Base-by-base conservation (phyloP, 2,797 vertebrate species). In the Xenentodon cancila region DNA sequence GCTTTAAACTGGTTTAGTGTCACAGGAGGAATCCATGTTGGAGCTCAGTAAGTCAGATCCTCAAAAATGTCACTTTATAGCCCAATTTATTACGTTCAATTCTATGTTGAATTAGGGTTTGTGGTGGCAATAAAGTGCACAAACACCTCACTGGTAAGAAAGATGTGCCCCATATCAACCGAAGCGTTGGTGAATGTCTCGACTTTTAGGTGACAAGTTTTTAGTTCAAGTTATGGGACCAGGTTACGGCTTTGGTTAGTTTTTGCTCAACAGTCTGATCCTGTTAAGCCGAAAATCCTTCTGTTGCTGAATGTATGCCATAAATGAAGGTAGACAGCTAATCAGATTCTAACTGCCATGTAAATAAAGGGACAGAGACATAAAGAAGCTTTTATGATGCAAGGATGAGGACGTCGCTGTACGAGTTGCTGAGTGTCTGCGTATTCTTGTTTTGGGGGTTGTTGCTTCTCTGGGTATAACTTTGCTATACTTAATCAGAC, bases 251-350 rank as follows among this genome's bases (percentile, higher is more conserved):
- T 82, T 78, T 58, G 59, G 55, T 82, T 77, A 21, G 34, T 78
- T 50, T 40, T 79, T 59, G 25, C 43, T 13, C 49, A 77, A 79
- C 58, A 63, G 68, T 78, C 71, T 84, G 72, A 81, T 77, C 78
- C 77, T 73, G 75, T 80, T 80, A 55, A 84, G 83, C 57, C 83
- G 77, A 69, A 78, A 84, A 59, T 79, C 82, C 87, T 89, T 90
- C 88, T 92, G 85, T 81, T 84, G 89, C 87, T 93, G 93, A 94
- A 94, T 95, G 93, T 95, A 93, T 81, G 92, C 88, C 89, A 88
- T 87, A 84, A 15, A 86, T 89, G 87, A 85, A 89, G 88, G 84
- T 83, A 60, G 84, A 89, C 80, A 90, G 89, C 89, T 84, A 92
- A 91, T 89, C 88, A 91, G 89, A 90, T 85, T 80, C 80, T 88